Conservation (phyloP, 1,140 invertebrate genomes). For the Pentalonia nigronervosa region DNA sequence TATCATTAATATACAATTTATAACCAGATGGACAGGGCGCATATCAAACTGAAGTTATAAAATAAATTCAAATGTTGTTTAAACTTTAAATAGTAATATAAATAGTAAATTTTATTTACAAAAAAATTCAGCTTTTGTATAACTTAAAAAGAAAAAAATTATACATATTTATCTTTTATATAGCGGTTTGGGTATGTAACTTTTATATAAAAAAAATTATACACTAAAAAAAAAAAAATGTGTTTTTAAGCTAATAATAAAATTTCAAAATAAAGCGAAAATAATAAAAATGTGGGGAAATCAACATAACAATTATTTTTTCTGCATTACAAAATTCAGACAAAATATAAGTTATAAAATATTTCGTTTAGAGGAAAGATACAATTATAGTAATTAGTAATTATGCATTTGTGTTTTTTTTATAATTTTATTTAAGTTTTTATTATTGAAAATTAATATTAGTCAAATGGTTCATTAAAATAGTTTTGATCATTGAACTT, state of each 20-base stretch:
- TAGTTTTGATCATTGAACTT: constrained; percentile 46
- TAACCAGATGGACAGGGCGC: not conserved
- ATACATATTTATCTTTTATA: constrained; percentile 56
- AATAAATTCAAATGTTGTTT: constrained; percentile 49
- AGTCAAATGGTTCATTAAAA: constrained; percentile 40
- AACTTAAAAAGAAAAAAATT: constrained; percentile 55
- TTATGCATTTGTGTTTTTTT: constrained; percentile 30
- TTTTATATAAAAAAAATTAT: constrained; percentile 54
- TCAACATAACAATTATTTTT: constrained; percentile 54
- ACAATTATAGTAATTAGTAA: constrained; percentile 47
- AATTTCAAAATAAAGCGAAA: constrained; percentile 57
- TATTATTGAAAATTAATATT: constrained; percentile 43
- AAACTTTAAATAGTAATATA: constrained; percentile 57
- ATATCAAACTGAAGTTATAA: constrained; percentile 29
- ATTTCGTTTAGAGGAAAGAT: constrained; percentile 49
- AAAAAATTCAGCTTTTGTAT: constrained; percentile 56
- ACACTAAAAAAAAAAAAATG: constrained; percentile 55
- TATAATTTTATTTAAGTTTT: constrained; percentile 21
- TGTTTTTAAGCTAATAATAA: constrained; percentile 57
- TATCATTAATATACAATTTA: constrained; percentile 26
- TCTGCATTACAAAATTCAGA: constrained; percentile 54
- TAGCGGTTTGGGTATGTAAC: constrained; percentile 44
- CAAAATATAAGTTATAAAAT: constrained; percentile 54
- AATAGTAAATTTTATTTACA: constrained; percentile 59
- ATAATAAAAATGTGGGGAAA: constrained; percentile 54